Percentiles rank a stretch among this genome's conserved stretches.
Evolutionary conservation across 2,888 invertebrate species (phyloP).

Genomic region (Leucozona laternaria): DNA sequence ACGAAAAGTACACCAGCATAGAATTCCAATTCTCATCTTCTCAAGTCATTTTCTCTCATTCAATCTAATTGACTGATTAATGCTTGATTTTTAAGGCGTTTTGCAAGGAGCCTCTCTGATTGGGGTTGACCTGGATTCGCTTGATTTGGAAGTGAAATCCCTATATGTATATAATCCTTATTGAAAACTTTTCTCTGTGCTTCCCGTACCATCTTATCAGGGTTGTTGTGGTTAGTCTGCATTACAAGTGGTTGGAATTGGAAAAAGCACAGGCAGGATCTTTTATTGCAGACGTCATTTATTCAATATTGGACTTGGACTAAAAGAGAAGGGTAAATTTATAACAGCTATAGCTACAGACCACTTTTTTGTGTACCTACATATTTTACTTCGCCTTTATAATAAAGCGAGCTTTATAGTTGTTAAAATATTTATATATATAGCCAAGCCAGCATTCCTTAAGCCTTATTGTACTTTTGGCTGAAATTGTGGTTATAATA

Average conservation of each 20-base stretch:
- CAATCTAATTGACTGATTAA: slow-evolving; percentile 72
- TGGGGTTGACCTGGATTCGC: slow-evolving; percentile 62
- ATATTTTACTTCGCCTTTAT: not conserved
- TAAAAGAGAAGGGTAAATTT: not conserved
- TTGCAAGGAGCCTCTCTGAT: slow-evolving; percentile 20
- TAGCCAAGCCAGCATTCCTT: too few species aligned
- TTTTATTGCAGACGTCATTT: slow-evolving; percentile 34
- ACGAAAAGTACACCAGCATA: not conserved
- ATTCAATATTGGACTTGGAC: too few species aligned
- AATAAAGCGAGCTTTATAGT: slow-evolving; percentile 2
- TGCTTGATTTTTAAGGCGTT: slow-evolving; percentile 58
- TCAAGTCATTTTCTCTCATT: slow-evolving; percentile 24
- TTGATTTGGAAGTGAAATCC: slow-evolving; percentile 37
- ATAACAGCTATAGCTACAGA: not conserved
- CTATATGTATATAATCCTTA: slow-evolving; percentile 23
- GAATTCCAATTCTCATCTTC: slow-evolving; percentile 53
- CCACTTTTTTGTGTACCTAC: not conserved
- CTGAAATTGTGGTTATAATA: too few species aligned
- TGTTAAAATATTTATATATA: slow-evolving; percentile 11
- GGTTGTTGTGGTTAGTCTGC: slow-evolving; percentile 2
- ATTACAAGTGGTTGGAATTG: slow-evolving; percentile 20
- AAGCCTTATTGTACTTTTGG: too few species aligned
- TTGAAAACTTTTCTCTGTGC: slow-evolving; percentile 4
- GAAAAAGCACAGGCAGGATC: not conserved
- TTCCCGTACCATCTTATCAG: not conserved